A percentile compares a stretch with the other conserved stretches of the same genome.
These are phyloP conservation scores for Phrynocephalus forsythii DNA, from an alignment of 2,797 vertebrate genomes.

Conservation along the genomic window DNA sequence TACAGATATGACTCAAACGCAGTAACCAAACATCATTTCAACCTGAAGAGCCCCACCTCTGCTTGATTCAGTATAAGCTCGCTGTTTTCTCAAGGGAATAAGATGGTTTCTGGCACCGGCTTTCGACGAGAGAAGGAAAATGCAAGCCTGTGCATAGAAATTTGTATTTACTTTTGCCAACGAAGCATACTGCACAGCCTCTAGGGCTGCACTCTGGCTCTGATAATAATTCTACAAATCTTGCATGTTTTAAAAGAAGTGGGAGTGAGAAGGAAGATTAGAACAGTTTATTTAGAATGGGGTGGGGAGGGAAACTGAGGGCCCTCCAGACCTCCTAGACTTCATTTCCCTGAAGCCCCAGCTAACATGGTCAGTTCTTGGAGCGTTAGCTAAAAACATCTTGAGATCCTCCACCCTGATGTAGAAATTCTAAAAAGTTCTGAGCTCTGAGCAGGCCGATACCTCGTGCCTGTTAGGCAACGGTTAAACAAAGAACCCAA, in stretches of 20 bases:
- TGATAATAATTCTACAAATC: not conserved
- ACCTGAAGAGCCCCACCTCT: slow-evolving; percentile 6
- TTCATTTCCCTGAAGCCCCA: not conserved
- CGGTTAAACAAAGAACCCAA: not conserved
- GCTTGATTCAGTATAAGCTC: not conserved
- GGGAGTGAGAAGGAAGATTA: not conserved
- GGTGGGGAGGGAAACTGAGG: not conserved
- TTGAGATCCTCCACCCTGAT: not conserved
- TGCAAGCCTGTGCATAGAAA: not conserved
- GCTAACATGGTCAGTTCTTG: not conserved
- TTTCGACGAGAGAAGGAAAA: slow-evolving; percentile 17
- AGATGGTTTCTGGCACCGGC: not conserved
- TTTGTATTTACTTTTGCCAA: not conserved
- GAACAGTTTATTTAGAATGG: too few relatives aligned
- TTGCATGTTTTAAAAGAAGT: not conserved
- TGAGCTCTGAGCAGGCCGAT: not conserved
- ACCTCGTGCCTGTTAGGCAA: not conserved
- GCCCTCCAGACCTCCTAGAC: not conserved
- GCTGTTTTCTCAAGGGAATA: slow-evolving; percentile 20
- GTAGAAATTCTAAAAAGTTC: not conserved
- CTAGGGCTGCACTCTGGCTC: not conserved
- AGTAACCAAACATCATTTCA: not conserved
- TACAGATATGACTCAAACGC: slow-evolving; percentile 23
- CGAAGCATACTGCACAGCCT: not conserved
- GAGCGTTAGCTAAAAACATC: too few relatives aligned